phyloP scores from a whole-genome alignment of 2,797 vertebrate genomes.

The Acanthurus lineatus region DNA sequence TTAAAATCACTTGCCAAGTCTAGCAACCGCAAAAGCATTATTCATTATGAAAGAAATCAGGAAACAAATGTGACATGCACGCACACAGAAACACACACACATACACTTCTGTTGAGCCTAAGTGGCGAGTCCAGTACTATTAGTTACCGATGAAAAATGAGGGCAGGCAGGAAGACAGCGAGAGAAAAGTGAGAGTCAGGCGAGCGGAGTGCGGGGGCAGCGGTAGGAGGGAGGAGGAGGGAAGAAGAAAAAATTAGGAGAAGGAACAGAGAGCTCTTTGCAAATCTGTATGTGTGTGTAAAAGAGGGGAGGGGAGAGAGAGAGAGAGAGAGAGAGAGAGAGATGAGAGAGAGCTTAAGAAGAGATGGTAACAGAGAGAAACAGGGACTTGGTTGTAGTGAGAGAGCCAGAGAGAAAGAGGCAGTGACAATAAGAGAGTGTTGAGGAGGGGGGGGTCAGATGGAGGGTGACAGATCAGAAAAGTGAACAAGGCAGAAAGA shows the following conservation, averaged over 20 bases:
- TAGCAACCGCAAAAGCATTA: slow-evolving; percentile 32
- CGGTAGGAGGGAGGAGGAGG: slow-evolving; percentile 2
- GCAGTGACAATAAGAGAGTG: slow-evolving; percentile 16
- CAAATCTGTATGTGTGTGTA: slow-evolving; percentile 43
- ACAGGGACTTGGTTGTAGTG: slow-evolving; percentile 41
- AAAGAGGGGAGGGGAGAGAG: slow-evolving; percentile 13
- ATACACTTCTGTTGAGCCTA: slow-evolving; percentile 54
- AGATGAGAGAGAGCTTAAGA: slow-evolving; percentile 18
- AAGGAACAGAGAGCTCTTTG: slow-evolving; percentile 62
- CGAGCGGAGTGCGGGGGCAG: slow-evolving; percentile 23
- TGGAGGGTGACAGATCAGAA: slow-evolving; percentile 24
- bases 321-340: slow-evolving; percentile 19
- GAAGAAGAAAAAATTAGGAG: slow-evolving; percentile 50
- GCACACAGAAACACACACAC: neutral
- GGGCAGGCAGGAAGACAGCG: slow-evolving; percentile 55
- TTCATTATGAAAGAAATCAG: slow-evolving; percentile 13
- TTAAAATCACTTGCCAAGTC: slow-evolving; percentile 52
- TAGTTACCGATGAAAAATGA: slow-evolving; percentile 71
- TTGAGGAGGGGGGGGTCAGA: slow-evolving; percentile 20
- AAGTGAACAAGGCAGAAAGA: slow-evolving; percentile 15
- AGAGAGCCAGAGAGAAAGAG: slow-evolving; percentile 18
- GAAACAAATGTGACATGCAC: slow-evolving; percentile 46
- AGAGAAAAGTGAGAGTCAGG: slow-evolving; percentile 34
- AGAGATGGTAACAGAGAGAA: slow-evolving; percentile 19
- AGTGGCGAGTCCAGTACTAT: slow-evolving; percentile 70